Percentiles rank a stretch among this genome's conserved stretches.
phyloP scores from a whole-genome alignment of 2,888 invertebrate genomes.

The Penaeus monodon region DNA sequence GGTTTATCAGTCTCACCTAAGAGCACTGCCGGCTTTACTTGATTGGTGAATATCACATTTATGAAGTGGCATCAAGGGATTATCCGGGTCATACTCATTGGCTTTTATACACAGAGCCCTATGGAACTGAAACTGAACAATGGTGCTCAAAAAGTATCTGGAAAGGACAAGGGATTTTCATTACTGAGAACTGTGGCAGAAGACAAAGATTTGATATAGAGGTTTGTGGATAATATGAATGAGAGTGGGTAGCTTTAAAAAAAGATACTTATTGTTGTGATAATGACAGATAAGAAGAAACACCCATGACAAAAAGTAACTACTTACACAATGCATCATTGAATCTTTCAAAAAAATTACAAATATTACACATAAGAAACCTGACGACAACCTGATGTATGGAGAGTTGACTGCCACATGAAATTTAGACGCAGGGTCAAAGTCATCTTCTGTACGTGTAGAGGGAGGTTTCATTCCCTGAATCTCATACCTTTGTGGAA shows the following conservation, averaged over 20 bases:
- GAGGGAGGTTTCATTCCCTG: constrained; percentile 89
- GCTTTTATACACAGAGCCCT: constrained; percentile 81
- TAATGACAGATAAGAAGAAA: no score
- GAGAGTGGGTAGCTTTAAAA: no score
- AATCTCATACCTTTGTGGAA: constrained; percentile 79
- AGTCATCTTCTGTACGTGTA: constrained; percentile 86
- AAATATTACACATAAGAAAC: neutral
- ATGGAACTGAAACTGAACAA: constrained; percentile 95
- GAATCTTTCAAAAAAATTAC: no score
- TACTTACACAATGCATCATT: no score
- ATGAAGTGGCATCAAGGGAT: constrained; percentile 81
- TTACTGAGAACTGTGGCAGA: no score
- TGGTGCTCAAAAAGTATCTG: constrained; percentile 93
- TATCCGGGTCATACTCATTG: constrained; percentile 83
- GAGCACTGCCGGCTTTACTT: constrained; percentile 85
- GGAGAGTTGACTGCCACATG: constrained; percentile 92
- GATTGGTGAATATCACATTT: constrained; percentile 92
- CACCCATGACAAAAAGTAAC: no score
- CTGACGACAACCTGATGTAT: constrained; percentile 83
- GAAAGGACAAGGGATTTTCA: constrained; percentile 68
- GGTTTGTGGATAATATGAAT: no score
- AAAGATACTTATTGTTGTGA: no score
- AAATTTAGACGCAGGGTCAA: constrained; percentile 93
- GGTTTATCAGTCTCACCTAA: constrained; percentile 79
- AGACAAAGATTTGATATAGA: no score